Evolutionary conservation across 1,140 invertebrate genomes (phyloP), one percentile per base, ranked within the genome.

Genomic region (Hypothenemus hampei): DNA sequence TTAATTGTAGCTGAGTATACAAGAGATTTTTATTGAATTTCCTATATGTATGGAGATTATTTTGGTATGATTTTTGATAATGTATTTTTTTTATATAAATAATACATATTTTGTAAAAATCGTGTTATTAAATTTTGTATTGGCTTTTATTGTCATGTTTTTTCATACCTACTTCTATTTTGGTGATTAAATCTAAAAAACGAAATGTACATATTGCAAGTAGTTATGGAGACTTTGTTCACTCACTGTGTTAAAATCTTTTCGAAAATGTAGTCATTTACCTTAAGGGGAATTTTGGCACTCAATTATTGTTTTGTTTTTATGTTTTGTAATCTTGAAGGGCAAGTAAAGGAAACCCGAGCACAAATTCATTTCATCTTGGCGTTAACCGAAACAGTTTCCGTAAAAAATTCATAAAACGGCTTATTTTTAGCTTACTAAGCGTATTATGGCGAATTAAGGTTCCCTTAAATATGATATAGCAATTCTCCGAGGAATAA

Each of bases 321-420:
- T n/a, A 33, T 35, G 29, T 11, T 16, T n/a, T 31, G 6, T 47
- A 47, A 47, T 20, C 20, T 35, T 16, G 39, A 40, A 21, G 21
- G 19, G 41, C 23, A 45, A 26, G 11, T 45, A 45, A 45, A 26
- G 22, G 22, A 49, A 49, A 24, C 5, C 33, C 36, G 31, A 37
- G 49, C 19, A 18, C 24, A 43, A 52, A 52, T 41, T 43, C 39
- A 52, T 52, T 43, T 35, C 37, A 8, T 19, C 24, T n/a, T 10
- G 39, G 26, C 49, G 16, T 43, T 31, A 43, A 31, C 49, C 24
- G 43, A 46, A 54, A 54, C 51, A 47, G 43, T 54, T 36, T 54
- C 51, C 51, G 41, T 46, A 41, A 54, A 54, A 54, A 54, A 54
- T 54, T 47, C 51, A 46, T 54, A 54, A 54, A 47, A 54, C 49